phyloP scores from a whole-genome alignment of 2,888 invertebrate genomes.

The Odontocerum albicorne region DNA sequence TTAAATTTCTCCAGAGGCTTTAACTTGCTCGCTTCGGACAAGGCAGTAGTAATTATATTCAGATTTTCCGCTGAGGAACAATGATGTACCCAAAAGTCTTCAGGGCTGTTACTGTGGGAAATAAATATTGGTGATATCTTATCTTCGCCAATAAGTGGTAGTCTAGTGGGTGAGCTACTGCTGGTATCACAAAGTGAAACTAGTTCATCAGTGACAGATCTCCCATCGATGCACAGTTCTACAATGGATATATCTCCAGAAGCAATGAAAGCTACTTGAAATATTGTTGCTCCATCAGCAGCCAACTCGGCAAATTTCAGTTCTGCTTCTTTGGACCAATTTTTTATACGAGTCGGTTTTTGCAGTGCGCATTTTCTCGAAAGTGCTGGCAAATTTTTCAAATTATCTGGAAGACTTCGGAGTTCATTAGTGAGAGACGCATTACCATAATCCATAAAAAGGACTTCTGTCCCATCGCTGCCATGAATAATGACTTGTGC shows the following conservation, averaged over 20 bases:
- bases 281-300: slow-evolving; percentile 69
- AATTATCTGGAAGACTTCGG: slow-evolving; percentile 60
- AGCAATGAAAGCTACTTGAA: slow-evolving; percentile 67
- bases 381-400: slow-evolving; percentile 60
- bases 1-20: slow-evolving; percentile 48
- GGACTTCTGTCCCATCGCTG: slow-evolving; percentile 61
- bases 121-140: slow-evolving; percentile 48
- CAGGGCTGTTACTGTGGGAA: slow-evolving; percentile 66
- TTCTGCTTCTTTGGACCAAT: slow-evolving; percentile 69
- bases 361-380: slow-evolving; percentile 64
- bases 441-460: slow-evolving; percentile 72
- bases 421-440: slow-evolving; percentile 60
- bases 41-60: slow-evolving; percentile 62
- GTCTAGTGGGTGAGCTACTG: slow-evolving; percentile 2
- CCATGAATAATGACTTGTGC: slow-evolving; percentile 63
- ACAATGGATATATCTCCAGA: slow-evolving; percentile 67
- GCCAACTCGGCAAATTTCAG: slow-evolving; percentile 67
- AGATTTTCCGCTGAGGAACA: slow-evolving; percentile 58
- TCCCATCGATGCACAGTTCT: slow-evolving; percentile 61
- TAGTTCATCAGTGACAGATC: slow-evolving; percentile 65
- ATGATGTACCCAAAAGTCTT: slow-evolving; percentile 74
- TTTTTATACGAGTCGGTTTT: slow-evolving; percentile 57
- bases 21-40: slow-evolving; percentile 57
- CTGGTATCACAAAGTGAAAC: slow-evolving; percentile 54
- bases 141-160: slow-evolving; percentile 12